These are phyloP conservation scores for Metaphire vulgaris DNA, from an alignment of 1,140 invertebrate genomes.

Conservation along the genomic window DNA sequence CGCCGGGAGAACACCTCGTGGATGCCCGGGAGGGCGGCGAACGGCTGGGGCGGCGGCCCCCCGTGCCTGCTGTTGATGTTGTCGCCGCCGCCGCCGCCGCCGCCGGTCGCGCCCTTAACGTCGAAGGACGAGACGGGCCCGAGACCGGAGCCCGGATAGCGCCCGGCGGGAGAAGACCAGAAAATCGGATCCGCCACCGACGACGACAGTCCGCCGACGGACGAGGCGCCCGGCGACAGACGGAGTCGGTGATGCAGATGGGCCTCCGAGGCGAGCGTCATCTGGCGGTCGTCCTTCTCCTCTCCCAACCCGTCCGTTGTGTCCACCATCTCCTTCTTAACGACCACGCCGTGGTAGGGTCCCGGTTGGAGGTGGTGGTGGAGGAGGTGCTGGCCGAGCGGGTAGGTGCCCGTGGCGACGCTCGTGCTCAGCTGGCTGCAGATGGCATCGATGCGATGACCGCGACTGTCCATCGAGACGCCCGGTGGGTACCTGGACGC, in stretches of 20 bases:
- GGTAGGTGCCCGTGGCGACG: background rate
- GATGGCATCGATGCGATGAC: conserved; percentile 24
- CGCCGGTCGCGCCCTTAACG: background rate
- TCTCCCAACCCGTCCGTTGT: background rate
- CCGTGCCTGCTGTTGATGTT: background rate
- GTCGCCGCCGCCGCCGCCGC: background rate
- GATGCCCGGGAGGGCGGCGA: conserved; percentile 27
- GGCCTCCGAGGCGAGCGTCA: background rate
- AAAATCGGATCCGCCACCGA: background rate
- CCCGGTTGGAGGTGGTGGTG: background rate
- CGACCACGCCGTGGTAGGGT: conserved; percentile 12
- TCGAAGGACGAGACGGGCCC: too few species aligned
- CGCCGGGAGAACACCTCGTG: conserved; percentile 29
- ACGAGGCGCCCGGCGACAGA: background rate
- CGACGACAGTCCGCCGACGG: background rate
- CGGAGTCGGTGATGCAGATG: background rate
- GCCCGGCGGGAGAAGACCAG: background rate
- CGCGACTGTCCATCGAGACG: background rate
- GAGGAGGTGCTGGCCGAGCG: background rate
- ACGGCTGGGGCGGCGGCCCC: background rate
- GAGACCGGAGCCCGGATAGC: background rate
- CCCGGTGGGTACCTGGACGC: background rate
- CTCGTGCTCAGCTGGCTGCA: conserved; percentile 17
- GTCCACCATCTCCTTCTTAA: conserved; percentile 12
- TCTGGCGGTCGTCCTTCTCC: background rate